phyloP scores from a whole-genome alignment of 2,113 vertebrate genomes.

The Charina bottae region DNA sequence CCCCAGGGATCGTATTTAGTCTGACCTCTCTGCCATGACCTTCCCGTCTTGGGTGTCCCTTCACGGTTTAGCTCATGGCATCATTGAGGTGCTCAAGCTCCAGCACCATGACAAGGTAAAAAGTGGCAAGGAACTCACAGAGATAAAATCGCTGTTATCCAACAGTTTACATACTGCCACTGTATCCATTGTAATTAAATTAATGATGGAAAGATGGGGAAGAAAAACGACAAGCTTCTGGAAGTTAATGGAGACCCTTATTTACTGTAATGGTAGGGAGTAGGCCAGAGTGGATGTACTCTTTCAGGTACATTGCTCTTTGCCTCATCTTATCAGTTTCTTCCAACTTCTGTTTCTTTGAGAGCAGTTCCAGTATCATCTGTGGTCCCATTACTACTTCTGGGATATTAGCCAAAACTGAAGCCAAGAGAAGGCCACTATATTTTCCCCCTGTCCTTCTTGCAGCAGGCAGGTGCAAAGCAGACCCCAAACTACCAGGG shows the following conservation, averaged over 20 bases:
- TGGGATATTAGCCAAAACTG: neutral
- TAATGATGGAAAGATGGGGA: neutral
- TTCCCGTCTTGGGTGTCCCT: too few relatives aligned
- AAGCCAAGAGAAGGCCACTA: neutral
- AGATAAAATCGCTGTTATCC: neutral
- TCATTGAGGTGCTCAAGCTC: too few relatives aligned
- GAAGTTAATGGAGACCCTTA: neutral
- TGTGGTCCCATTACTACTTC: neutral
- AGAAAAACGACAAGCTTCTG: too few relatives aligned
- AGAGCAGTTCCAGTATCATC: neutral
- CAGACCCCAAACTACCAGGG: neutral
- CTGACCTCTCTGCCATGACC: too few relatives aligned
- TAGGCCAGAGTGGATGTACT: neutral
- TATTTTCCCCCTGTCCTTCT: neutral
- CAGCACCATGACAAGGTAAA: too few relatives aligned
- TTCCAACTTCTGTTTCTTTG: neutral
- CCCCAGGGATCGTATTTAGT: too few relatives aligned
- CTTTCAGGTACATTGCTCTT: neutral
- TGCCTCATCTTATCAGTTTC: neutral
- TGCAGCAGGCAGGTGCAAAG: neutral
- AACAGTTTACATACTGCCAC: neutral
- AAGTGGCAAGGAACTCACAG: neutral
- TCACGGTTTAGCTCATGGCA: too few relatives aligned
- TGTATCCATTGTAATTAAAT: neutral
- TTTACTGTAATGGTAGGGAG: neutral